phyloP scores from a whole-genome alignment of 2,888 invertebrate species.

The Willowsia nigromaculata region DNA sequence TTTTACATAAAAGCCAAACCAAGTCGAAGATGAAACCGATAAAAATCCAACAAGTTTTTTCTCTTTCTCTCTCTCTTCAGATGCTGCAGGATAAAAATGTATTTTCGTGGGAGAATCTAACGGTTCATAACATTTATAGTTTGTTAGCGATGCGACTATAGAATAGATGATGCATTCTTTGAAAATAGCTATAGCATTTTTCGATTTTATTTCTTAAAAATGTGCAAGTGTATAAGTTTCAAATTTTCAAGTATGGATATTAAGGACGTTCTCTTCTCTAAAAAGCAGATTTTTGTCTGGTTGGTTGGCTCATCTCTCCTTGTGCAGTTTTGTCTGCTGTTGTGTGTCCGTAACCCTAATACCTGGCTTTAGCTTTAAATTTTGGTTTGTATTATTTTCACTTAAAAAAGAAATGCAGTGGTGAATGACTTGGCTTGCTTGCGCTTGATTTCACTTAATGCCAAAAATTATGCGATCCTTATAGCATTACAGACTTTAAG shows the following conservation, averaged over 20 bases:
- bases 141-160: slow-evolving; percentile 33
- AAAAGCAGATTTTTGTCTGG: background rate
- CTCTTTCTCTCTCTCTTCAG: background rate
- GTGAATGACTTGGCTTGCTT: background rate
- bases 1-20: background rate
- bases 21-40: slow-evolving; percentile 44
- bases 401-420: slow-evolving; percentile 24
- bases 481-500: background rate
- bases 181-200: background rate
- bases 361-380: background rate
- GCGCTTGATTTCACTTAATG: slow-evolving; percentile 14
- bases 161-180: background rate
- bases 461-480: background rate
- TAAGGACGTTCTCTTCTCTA: background rate
- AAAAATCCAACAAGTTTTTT: slow-evolving; percentile 56
- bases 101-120: slow-evolving; percentile 69
- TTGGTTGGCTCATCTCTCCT: no score
- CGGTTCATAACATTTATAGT: slow-evolving; percentile 43
- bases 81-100: slow-evolving; percentile 58
- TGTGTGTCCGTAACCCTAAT: slow-evolving; percentile 35
- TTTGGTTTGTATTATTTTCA: background rate
- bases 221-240: background rate
- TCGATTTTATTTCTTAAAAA: background rate
- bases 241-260: slow-evolving; percentile 4
- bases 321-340: background rate